A percentile compares a stretch with the other conserved stretches of the same genome.
These are phyloP conservation scores for Lepilemur septentrionalis DNA, from an alignment of 2,797 vertebrate species.

Conservation along the genomic window DNA sequence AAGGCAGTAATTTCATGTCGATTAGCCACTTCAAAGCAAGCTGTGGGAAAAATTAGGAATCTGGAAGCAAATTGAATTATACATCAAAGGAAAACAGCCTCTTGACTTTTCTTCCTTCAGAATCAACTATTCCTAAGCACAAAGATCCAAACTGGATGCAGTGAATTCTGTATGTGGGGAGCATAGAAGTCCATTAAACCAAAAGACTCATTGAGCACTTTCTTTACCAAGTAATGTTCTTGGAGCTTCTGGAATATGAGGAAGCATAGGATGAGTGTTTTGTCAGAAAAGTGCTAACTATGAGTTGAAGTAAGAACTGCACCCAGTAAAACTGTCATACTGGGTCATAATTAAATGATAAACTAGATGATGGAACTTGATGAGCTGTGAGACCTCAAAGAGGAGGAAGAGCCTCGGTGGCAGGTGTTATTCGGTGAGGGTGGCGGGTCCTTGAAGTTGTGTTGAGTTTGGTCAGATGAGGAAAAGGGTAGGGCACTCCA, in stretches of 20 bases:
- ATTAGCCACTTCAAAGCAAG: constrained; percentile 64
- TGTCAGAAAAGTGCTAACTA: background rate
- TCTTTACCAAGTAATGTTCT: background rate
- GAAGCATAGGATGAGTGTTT: background rate
- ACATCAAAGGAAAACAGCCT: constrained; percentile 61
- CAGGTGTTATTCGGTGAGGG: background rate
- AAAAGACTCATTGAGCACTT: background rate
- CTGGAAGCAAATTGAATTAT: constrained; percentile 63
- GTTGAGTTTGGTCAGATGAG: background rate
- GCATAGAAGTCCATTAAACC: background rate
- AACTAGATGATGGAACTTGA: background rate
- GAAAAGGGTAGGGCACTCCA: background rate
- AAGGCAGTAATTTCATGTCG: constrained; percentile 55
- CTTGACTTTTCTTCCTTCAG: constrained; percentile 63
- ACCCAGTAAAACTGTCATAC: background rate
- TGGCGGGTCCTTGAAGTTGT: background rate
- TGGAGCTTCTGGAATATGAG: background rate
- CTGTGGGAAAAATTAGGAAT: constrained; percentile 62
- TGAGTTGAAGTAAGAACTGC: background rate
- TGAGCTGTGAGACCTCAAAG: background rate
- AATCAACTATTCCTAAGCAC: constrained; percentile 28
- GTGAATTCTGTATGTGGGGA: background rate
- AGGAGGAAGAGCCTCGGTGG: background rate
- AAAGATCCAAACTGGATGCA: constrained; percentile 1
- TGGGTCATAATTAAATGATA: background rate